These are phyloP conservation scores for Percopsis transmontana DNA, from an alignment of 2,113 vertebrate species.

Conservation along the genomic window DNA sequence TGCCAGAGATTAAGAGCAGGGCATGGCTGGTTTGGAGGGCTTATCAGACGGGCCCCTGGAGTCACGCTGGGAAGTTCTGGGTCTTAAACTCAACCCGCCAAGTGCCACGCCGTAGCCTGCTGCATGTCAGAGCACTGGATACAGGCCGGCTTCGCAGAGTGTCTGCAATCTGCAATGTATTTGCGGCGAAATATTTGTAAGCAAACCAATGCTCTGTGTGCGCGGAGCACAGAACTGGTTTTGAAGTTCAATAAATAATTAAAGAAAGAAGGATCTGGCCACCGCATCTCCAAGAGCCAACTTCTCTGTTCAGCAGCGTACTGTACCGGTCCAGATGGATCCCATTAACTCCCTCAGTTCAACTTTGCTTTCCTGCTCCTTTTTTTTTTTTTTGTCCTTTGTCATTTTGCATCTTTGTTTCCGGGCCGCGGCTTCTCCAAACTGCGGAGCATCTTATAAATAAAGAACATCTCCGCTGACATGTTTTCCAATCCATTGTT, in stretches of 20 bases:
- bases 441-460: conserved; percentile 52
- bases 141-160: conserved; percentile 28
- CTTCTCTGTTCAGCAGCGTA: conserved; percentile 52
- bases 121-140: conserved; percentile 42
- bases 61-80: conserved; percentile 32
- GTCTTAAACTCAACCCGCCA: conserved; percentile 12
- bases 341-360: conserved; percentile 62
- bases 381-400: conserved; percentile 62
- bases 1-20: conserved; percentile 45
- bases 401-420: conserved; percentile 68
- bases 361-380: conserved; percentile 20
- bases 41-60: conserved; percentile 19
- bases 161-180: conserved; percentile 44
- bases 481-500: not conserved
- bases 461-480: conserved; percentile 25
- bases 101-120: conserved; percentile 23
- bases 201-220: conserved; percentile 54
- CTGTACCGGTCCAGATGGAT: conserved; percentile 61
- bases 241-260: conserved; percentile 59
- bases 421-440: conserved; percentile 45
- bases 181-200: conserved; percentile 64
- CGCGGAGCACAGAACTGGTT: conserved; percentile 35
- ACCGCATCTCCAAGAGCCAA: conserved; percentile 51
- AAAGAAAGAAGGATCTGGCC: conserved; percentile 53
- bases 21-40: conserved; percentile 49